A percentile compares a stretch with the other conserved stretches of the same genome.
Conservation (phyloP, 2,888 invertebrate genomes). For the Ditula angustiorana region DNA sequence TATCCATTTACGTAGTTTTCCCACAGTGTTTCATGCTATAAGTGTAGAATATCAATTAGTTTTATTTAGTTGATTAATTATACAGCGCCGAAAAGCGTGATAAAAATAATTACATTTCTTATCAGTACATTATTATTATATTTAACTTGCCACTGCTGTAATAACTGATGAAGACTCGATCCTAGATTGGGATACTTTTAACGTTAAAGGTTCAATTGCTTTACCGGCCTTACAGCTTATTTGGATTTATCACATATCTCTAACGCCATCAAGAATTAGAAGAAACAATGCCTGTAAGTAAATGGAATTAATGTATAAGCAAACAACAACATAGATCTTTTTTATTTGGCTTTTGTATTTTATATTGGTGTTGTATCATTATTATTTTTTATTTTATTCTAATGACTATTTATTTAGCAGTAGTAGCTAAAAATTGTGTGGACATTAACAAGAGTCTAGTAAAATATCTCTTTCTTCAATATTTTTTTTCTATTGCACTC, state of each 20-base stretch:
- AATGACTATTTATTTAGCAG: too few species aligned
- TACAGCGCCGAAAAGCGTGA: not conserved
- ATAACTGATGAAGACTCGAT: not conserved
- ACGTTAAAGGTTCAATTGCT: not conserved
- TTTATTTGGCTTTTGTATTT: not conserved
- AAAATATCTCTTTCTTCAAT: too few species aligned
- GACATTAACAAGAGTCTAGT: too few species aligned
- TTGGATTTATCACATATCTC: not conserved
- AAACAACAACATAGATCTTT: too few species aligned
- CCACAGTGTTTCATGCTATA: not conserved
- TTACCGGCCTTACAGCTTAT: not conserved
- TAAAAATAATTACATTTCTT: not conserved
- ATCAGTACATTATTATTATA: not conserved
- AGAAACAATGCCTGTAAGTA: constrained; percentile 10
- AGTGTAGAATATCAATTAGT: not conserved
- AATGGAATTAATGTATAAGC: not conserved
- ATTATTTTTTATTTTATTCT: not conserved
- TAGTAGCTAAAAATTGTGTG: too few species aligned
- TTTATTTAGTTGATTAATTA: not conserved
- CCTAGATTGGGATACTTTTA: too few species aligned
- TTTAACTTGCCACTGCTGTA: not conserved
- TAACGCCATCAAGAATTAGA: not conserved
- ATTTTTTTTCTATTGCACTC: too few species aligned
- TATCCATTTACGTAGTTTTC: not conserved
- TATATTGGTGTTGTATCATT: not conserved